phyloP scores from a whole-genome alignment of 2,797 vertebrate genomes.

The Leucoraja ocellata region DNA sequence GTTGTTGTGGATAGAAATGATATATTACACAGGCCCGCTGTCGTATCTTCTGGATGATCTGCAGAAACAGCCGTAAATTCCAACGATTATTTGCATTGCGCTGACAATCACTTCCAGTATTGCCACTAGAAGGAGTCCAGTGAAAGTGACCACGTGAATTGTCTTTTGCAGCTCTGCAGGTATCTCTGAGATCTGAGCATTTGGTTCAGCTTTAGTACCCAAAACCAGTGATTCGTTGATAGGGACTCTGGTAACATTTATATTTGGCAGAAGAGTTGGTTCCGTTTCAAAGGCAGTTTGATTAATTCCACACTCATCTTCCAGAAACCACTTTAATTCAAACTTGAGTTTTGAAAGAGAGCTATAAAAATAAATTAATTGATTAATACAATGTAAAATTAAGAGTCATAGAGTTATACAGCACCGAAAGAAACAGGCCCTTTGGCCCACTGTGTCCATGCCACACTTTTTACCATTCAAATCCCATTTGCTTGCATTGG shows the following conservation, averaged over 20 bases:
- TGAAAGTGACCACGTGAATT: constrained; percentile 43
- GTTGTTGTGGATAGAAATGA: neutral
- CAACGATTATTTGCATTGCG: constrained; percentile 42
- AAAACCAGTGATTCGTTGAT: neutral
- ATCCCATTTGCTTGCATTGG: no score
- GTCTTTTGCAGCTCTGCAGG: constrained; percentile 41
- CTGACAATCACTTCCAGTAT: constrained; percentile 41
- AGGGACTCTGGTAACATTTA: neutral
- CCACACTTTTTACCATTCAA: no score
- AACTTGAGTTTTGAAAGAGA: constrained; percentile 39
- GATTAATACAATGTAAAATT: neutral
- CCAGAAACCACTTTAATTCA: constrained; percentile 43
- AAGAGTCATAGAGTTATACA: no score
- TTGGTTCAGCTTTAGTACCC: neutral
- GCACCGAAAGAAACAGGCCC: no score
- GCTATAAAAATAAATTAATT: constrained; percentile 23
- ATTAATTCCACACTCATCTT: constrained; percentile 18
- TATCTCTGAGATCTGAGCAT: neutral
- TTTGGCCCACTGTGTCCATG: no score
- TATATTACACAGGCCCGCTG: neutral
- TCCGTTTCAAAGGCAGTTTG: neutral
- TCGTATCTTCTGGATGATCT: constrained; percentile 41
- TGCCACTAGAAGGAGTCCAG: constrained; percentile 39
- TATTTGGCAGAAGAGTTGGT: neutral
- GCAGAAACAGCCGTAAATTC: constrained; percentile 42